These are phyloP conservation scores for Bujurquina vittata DNA, from an alignment of 2,113 vertebrate species.

Conservation along the genomic window DNA sequence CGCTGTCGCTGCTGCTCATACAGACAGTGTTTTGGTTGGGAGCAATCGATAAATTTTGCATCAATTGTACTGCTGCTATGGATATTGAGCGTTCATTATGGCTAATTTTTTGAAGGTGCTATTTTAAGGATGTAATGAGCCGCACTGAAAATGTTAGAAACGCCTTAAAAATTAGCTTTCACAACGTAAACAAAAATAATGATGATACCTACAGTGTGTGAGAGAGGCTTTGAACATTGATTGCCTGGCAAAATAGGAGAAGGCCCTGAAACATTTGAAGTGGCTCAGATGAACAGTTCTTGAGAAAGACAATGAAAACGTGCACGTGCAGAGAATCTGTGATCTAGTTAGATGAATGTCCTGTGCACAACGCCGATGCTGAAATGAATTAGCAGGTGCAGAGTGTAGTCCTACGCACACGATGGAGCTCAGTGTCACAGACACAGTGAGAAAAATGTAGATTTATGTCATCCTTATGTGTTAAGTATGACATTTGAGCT, in stretches of 20 bases:
- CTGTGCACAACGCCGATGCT: not conserved
- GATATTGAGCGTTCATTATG: not conserved
- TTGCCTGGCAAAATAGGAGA: not conserved
- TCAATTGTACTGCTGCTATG: not conserved
- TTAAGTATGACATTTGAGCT: slow-evolving; percentile 13
- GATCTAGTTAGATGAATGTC: not conserved
- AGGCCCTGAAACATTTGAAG: not conserved
- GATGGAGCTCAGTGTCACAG: not conserved
- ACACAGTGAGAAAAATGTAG: not conserved
- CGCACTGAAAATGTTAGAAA: too few relatives aligned
- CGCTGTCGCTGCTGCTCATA: not conserved
- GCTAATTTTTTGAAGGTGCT: not conserved
- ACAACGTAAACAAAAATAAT: too few relatives aligned
- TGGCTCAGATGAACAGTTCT: not conserved
- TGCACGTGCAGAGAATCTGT: not conserved
- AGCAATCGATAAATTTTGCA: not conserved
- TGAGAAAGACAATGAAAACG: not conserved
- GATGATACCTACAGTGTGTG: not conserved
- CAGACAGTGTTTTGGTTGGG: not conserved
- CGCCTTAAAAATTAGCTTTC: too few relatives aligned
- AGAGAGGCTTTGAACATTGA: not conserved
- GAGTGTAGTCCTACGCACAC: not conserved
- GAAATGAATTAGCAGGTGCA: not conserved
- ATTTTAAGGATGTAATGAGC: not conserved
- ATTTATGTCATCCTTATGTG: slow-evolving; percentile 2